Evolutionary conservation across 2,888 invertebrate genomes (phyloP).

Genomic region (Caenorhabditis sp.): DNA sequence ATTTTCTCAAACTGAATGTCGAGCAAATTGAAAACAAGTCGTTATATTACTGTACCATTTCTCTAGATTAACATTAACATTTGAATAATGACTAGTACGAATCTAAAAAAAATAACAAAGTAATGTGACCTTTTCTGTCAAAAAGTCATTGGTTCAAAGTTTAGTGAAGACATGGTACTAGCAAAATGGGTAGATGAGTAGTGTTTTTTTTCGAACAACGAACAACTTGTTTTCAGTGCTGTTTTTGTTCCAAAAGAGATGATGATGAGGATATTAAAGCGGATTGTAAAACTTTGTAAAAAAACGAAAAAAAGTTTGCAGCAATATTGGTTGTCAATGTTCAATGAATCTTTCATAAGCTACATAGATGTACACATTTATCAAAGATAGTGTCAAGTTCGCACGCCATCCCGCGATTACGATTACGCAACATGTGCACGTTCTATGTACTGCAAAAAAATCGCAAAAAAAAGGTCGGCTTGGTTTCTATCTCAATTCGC

Average conservation of each 20-base stretch:
- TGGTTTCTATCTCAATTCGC: no score
- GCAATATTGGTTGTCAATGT: no score
- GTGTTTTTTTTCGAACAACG: conserved; percentile 1
- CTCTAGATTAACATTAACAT: no score
- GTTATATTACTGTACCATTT: no score
- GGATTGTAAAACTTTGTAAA: no score
- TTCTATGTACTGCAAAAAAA: conserved; percentile 11
- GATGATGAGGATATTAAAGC: background rate
- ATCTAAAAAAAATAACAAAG: no score
- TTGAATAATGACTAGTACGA: no score
- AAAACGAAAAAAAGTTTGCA: no score
- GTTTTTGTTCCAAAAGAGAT: conserved; percentile 21
- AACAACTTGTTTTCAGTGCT: conserved; percentile 3
- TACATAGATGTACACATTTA: conserved; percentile 31
- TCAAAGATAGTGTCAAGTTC: conserved; percentile 23
- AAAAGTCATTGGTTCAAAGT: conserved; percentile 8
- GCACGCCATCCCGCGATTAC: conserved; percentile 34
- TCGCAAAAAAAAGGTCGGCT: background rate
- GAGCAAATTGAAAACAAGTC: no score
- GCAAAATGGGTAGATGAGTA: conserved; percentile 15
- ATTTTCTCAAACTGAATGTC: no score
- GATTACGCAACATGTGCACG: conserved; percentile 19
- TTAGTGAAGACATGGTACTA: background rate
- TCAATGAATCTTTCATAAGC: conserved; percentile 50
- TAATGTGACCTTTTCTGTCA: conserved; percentile 4